Base-by-base conservation (phyloP, 2,888 invertebrate species). In the Phrixothrix hirtus region DNA sequence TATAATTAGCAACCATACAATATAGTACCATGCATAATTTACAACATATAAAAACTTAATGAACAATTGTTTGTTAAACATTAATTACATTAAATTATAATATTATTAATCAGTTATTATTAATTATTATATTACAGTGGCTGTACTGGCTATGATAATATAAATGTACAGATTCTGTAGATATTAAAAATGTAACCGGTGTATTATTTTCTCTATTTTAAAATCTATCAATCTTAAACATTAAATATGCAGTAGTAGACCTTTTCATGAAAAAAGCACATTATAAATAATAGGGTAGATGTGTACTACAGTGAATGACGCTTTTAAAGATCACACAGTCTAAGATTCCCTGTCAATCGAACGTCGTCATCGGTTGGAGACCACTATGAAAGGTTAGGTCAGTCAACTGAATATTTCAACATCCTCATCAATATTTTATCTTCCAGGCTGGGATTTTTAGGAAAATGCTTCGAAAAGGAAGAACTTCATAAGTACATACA, bases 371-470 rank as follows among this genome's bases (percentile, higher is more conserved):
- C 54, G 48, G 47, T 34, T 35, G 41, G 34, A 46, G 42, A 48
- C 48, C 45, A 25, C 53, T 43, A 47, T 46, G 57, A 54, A 42
- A 57, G 50, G 65, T 67, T 65, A 66, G 71, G 69, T 69, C 69
- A 70, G 61, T 62, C 63, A 55, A 57, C 56, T 71, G 67, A 70
- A 72, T 72, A 70, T 70, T 71, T 70, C 63, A 72, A 59, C 65
- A 54, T 38, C 45, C 49, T 64, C 69, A 69, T 72, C 68, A 72
- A 71, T 72, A 70, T 69, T 71, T 69, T 58, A 71, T 59, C 50
- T 61, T 63, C 58, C 62, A 66, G 66, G 65, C 64, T 56, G 58
- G 61, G 60, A 63, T 69, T 64, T 64, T 66, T 61, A 66, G 60
- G 59, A 56, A 59, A 61, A 61, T 56, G 61, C 46, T 62, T 64